These are phyloP conservation scores for Arvicola amphibius DNA, from an alignment of 2,797 vertebrate genomes.

Conservation along the genomic window DNA sequence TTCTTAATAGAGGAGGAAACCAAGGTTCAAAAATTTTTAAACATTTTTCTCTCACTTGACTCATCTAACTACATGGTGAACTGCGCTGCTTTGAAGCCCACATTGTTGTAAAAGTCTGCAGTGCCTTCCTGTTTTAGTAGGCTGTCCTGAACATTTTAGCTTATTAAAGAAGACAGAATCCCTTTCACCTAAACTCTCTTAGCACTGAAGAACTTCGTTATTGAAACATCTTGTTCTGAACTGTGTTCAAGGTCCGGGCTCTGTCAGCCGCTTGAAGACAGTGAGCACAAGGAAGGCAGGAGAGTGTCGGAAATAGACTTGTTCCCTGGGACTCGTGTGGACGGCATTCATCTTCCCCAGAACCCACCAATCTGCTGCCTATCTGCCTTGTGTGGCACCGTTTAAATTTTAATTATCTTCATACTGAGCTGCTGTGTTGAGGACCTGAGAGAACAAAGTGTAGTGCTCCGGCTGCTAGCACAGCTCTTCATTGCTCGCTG, in stretches of 20 bases:
- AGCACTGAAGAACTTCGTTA: conserved; percentile 34
- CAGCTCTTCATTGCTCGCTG: conserved; percentile 8
- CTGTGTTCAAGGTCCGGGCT: conserved; percentile 3
- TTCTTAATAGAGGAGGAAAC: conserved; percentile 47
- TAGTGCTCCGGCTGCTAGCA: conserved; percentile 16
- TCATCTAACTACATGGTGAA: neutral
- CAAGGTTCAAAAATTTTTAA: conserved; percentile 31
- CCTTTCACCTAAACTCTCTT: conserved; percentile 18
- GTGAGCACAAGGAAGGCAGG: conserved; percentile 16
- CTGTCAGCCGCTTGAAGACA: conserved; percentile 34
- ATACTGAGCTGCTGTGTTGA: conserved; percentile 67
- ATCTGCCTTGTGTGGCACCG: conserved; percentile 60
- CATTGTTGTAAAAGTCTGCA: neutral
- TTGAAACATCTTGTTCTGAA: conserved; percentile 53
- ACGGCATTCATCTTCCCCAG: conserved; percentile 54
- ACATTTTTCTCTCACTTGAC: neutral
- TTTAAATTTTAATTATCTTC: conserved; percentile 83
- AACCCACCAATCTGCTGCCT: conserved; percentile 73
- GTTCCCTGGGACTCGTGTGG: conserved; percentile 24
- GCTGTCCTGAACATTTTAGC: neutral
- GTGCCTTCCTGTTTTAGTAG: conserved; percentile 26
- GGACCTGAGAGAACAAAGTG: conserved; percentile 73
- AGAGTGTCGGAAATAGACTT: conserved; percentile 20
- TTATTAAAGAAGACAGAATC: conserved; percentile 50
- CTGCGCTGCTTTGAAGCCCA: neutral